phyloP scores from a whole-genome alignment of 2,797 vertebrate species.

The Rhinoraja longicauda region DNA sequence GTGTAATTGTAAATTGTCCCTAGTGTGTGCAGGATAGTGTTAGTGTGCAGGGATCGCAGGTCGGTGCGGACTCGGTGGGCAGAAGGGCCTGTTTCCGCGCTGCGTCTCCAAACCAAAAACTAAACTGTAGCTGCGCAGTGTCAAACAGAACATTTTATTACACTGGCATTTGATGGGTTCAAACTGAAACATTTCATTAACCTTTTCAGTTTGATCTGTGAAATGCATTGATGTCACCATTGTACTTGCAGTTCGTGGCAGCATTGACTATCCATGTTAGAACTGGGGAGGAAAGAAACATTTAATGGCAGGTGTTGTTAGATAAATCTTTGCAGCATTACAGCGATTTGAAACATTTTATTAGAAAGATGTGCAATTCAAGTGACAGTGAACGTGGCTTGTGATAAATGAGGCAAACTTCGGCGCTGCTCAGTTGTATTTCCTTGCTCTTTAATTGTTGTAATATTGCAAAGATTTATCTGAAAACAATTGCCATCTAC shows the following conservation, averaged over 20 bases:
- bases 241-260: neutral
- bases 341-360: neutral
- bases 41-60: too few relatives aligned
- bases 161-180: neutral
- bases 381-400: neutral
- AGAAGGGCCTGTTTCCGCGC: too few relatives aligned
- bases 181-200: conserved; percentile 26
- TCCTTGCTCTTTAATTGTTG: neutral
- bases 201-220: conserved; percentile 9
- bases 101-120: neutral
- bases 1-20: too few relatives aligned
- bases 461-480: neutral
- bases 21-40: too few relatives aligned
- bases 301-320: neutral
- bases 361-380: neutral
- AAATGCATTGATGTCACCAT: neutral
- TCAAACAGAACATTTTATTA: conserved; percentile 21
- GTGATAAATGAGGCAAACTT: neutral
- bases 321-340: too few relatives aligned
- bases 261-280: neutral
- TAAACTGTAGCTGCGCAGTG: neutral
- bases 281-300: neutral
- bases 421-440: neutral
- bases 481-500: neutral
- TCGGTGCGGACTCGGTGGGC: too few relatives aligned